phyloP scores from a whole-genome alignment of 2,888 invertebrate genomes.

The Cantharis lateralis region DNA sequence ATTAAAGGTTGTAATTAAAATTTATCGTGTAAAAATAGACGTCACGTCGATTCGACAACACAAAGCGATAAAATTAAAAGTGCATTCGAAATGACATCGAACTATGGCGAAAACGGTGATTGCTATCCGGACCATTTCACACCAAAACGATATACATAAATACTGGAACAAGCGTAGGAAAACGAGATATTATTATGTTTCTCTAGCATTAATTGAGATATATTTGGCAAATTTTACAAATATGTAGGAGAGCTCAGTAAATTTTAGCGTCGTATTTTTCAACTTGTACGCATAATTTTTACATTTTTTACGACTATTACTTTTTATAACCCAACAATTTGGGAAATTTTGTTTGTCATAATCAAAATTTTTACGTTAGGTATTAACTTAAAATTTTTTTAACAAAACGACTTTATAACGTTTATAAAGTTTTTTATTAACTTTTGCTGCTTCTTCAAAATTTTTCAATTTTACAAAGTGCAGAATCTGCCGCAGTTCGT shows the following conservation, averaged over 20 bases:
- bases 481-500: background rate
- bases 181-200: slow-evolving; percentile 37
- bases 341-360: background rate
- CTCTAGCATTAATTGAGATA: slow-evolving; percentile 41
- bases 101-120: slow-evolving; percentile 41
- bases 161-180: slow-evolving; percentile 42
- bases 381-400: background rate
- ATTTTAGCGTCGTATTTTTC: slow-evolving; percentile 11
- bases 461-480: background rate
- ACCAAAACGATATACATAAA: slow-evolving; percentile 43
- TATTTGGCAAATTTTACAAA: slow-evolving; percentile 37
- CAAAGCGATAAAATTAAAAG: slow-evolving; percentile 3
- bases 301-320: background rate
- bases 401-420: background rate
- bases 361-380: background rate
- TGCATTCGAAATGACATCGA: slow-evolving; percentile 32
- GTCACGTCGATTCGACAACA: background rate
- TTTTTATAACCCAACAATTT: background rate
- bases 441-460: background rate
- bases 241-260: slow-evolving; percentile 19
- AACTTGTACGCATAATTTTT: background rate
- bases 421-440: background rate
- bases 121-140: slow-evolving; percentile 44
- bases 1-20: background rate
- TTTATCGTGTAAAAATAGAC: background rate